Evolutionary conservation across 2,113 vertebrate genomes (phyloP).

Genomic region (Cinclus cinclus): DNA sequence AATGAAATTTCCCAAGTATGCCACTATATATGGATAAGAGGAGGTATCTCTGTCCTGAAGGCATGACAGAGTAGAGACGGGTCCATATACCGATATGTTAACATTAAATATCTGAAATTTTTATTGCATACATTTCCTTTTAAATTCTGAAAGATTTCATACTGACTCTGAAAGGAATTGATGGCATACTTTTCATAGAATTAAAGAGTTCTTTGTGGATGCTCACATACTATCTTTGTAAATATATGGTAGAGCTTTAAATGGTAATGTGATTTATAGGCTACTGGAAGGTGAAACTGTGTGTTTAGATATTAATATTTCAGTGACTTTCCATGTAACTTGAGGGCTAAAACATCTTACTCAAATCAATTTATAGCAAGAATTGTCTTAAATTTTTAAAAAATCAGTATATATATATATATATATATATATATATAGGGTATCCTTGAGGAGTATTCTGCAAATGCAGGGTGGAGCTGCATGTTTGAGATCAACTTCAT

Average conservation of each 20-base stretch:
- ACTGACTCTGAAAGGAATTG: constrained; percentile 1
- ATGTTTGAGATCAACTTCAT: not conserved
- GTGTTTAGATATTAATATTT: not conserved
- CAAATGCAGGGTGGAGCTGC: not conserved
- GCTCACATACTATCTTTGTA: not conserved
- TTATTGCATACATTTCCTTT: constrained; percentile 54
- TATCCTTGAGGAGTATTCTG: not conserved
- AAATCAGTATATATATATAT: not conserved
- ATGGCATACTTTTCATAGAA: constrained; percentile 13
- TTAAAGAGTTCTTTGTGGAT: not conserved
- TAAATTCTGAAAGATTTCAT: not conserved
- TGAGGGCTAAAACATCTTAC: not conserved
- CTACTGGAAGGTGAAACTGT: constrained; percentile 34
- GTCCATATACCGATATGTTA: not conserved
- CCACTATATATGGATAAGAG: constrained; percentile 53
- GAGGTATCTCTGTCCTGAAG: not conserved
- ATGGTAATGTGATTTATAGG: constrained; percentile 30
- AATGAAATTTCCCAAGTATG: constrained; percentile 47
- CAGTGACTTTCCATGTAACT: not conserved
- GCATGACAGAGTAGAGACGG: not conserved
- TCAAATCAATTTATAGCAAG: not conserved
- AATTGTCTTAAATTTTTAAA: not conserved
- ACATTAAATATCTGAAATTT: constrained; percentile 26
- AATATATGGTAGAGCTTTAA: constrained; percentile 29
- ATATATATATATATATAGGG: not conserved